Conservation (phyloP, 2,888 invertebrate species). For the Scaeva pyrastri region DNA sequence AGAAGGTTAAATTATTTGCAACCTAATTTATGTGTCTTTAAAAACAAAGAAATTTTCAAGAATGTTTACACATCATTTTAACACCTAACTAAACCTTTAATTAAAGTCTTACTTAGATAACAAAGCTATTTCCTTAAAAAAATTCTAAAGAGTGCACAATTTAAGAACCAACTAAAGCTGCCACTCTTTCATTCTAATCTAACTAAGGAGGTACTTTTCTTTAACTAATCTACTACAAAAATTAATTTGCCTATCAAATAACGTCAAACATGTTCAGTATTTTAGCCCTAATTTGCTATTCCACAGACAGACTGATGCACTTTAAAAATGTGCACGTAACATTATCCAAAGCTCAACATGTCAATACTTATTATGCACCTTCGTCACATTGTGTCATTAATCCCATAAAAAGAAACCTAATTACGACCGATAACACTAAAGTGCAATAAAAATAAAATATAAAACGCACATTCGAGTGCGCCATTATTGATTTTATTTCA, state of each 20-base stretch:
- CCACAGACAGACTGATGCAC: background rate
- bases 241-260: background rate
- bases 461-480: constrained; percentile 35
- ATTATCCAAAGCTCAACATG: constrained; percentile 6
- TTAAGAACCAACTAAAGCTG: too few relatives aligned
- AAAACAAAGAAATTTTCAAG: too few relatives aligned
- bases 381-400: constrained; percentile 57
- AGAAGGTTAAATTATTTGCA: too few relatives aligned
- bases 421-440: constrained; percentile 55
- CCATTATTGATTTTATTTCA: constrained; percentile 55
- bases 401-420: constrained; percentile 65
- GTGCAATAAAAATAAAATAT: constrained; percentile 53
- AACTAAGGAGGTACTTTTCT: too few relatives aligned
- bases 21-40: too few relatives aligned
- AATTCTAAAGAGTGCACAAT: too few relatives aligned
- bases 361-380: constrained; percentile 22
- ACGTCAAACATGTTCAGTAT: background rate
- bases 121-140: too few relatives aligned
- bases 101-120: too few relatives aligned
- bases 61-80: too few relatives aligned
- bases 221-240: too few relatives aligned
- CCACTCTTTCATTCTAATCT: too few relatives aligned
- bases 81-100: too few relatives aligned
- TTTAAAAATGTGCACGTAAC: background rate
- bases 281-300: background rate